Conservation (phyloP, 2,888 invertebrate species). For the Tachina grossa region DNA sequence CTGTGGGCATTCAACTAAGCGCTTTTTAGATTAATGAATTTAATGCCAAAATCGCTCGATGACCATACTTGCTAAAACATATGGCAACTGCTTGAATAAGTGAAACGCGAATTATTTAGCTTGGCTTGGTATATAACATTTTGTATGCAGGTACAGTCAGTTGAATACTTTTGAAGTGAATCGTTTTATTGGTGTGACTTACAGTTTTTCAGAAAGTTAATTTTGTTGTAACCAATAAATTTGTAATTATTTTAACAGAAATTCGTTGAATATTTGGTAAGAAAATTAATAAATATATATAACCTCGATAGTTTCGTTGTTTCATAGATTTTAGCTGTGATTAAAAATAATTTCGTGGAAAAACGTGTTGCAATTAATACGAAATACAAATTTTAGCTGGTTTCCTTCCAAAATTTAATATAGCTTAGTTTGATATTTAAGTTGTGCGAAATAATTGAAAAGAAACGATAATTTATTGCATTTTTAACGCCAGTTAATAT, state of each 20-base stretch:
- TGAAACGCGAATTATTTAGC: conserved; percentile 52
- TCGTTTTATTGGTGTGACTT: conserved; percentile 46
- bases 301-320: neutral
- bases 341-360: neutral
- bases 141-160: conserved; percentile 71
- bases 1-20: no score
- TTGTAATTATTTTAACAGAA: conserved; percentile 18
- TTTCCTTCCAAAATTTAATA: neutral
- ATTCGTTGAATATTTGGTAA: conserved; percentile 55
- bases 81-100: conserved; percentile 50
- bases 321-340: no score
- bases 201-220: conserved; percentile 26
- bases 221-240: conserved; percentile 10
- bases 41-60: neutral
- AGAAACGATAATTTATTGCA: neutral
- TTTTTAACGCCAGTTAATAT: neutral
- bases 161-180: conserved; percentile 66
- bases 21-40: no score
- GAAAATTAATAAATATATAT: neutral
- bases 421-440: neutral
- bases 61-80: conserved; percentile 27
- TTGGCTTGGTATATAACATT: conserved; percentile 65
- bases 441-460: no score
- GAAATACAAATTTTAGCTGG: neutral
- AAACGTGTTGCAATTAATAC: neutral